Conservation (phyloP, 2,888 invertebrate genomes). For the Ochropleura plecta region DNA sequence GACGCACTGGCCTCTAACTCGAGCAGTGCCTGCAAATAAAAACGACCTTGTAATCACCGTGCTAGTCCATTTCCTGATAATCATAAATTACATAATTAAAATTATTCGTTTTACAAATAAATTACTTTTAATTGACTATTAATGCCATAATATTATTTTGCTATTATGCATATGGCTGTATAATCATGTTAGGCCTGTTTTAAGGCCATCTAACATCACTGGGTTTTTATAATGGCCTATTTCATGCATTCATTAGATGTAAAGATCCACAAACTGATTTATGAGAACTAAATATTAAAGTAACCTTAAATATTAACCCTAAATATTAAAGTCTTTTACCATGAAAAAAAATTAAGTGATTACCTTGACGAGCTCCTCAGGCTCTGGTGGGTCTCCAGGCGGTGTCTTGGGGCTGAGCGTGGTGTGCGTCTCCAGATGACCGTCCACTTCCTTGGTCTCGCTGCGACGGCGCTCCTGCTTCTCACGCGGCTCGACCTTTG, state of each 20-base stretch:
- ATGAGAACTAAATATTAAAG: not conserved
- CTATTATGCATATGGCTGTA: not conserved
- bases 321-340: not conserved
- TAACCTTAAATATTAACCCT: too few species aligned
- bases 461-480: slow-evolving; percentile 83
- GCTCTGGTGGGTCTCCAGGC: slow-evolving; percentile 96
- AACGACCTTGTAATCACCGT: not conserved
- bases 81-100: not conserved
- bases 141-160: slow-evolving; percentile 18
- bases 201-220: not conserved
- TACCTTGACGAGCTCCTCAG: slow-evolving; percentile 96
- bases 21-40: slow-evolving; percentile 90
- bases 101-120: slow-evolving; percentile 9
- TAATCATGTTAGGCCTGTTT: not conserved
- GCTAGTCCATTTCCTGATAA: slow-evolving; percentile 2
- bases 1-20: slow-evolving; percentile 98
- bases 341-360: not conserved
- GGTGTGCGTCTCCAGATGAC: slow-evolving; percentile 94
- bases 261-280: slow-evolving; percentile 65
- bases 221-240: not conserved
- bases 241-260: not conserved
- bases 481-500: slow-evolving; percentile 79
- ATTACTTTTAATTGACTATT: slow-evolving; percentile 20
- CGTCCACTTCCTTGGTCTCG: slow-evolving; percentile 91
- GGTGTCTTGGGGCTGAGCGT: slow-evolving; percentile 95